These are phyloP conservation scores for Pimephales promelas DNA, from an alignment of 2,113 vertebrate genomes.

Conservation along the genomic window DNA sequence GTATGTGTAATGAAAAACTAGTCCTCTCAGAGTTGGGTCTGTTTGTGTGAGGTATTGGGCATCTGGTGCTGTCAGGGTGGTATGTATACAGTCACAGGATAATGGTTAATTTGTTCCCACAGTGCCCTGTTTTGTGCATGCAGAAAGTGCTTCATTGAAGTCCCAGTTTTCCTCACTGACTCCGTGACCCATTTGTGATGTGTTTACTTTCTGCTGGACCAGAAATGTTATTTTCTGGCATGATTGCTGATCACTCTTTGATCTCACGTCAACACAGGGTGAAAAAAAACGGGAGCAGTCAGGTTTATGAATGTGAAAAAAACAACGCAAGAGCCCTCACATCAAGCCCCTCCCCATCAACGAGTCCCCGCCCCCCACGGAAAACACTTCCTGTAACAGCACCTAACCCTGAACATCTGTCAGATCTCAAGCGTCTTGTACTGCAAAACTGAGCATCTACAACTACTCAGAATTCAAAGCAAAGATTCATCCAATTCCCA, in stretches of 20 bases:
- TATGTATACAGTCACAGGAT: constrained; percentile 64
- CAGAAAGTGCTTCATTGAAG: no score
- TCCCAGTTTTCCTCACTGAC: background rate
- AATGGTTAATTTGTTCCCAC: background rate
- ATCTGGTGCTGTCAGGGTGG: constrained; percentile 60
- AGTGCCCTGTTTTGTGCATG: constrained; percentile 20
- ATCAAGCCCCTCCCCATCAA: constrained; percentile 27
- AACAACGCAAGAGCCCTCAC: constrained; percentile 12
- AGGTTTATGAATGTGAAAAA: constrained; percentile 40
- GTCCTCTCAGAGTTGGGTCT: constrained; percentile 47
- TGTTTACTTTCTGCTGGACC: constrained; percentile 8
- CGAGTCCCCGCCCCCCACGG: constrained; percentile 46
- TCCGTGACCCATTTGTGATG: constrained; percentile 16
- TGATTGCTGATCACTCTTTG: background rate
- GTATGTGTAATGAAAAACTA: background rate
- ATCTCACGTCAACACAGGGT: constrained; percentile 12
- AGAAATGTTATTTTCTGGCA: background rate
- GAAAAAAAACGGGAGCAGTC: constrained; percentile 28
- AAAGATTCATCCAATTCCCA: background rate
- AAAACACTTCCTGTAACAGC: constrained; percentile 17
- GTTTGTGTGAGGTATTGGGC: constrained; percentile 60
- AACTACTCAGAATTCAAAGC: background rate
- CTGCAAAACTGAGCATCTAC: constrained; percentile 11
- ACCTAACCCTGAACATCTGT: constrained; percentile 17
- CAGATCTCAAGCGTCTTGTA: background rate